These are phyloP conservation scores for Crematogaster levior DNA, from an alignment of 2,888 invertebrate genomes.

Conservation along the genomic window DNA sequence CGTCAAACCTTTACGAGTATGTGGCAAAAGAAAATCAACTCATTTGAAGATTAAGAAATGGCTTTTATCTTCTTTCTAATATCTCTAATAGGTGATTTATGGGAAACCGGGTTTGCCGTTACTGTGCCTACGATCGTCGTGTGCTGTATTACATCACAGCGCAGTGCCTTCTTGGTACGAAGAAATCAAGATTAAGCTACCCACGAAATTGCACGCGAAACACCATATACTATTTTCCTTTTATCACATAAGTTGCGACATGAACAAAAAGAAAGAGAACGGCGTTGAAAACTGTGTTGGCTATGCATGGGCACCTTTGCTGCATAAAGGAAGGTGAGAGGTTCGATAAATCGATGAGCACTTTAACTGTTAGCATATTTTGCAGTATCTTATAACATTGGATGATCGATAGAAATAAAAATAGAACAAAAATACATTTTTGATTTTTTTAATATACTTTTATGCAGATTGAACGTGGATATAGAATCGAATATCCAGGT, in stretches of 20 bases:
- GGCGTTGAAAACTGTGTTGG: conserved; percentile 95
- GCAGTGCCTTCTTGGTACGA: conserved; percentile 96
- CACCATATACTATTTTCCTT: conserved; percentile 98
- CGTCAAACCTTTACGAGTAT: conserved; percentile 91
- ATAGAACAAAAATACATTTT: conserved; percentile 17
- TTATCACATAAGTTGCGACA: conserved; percentile 97
- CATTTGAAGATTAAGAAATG: neutral
- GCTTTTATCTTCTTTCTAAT: conserved; percentile 8
- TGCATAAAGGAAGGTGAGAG: conserved; percentile 90
- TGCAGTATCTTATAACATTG: neutral
- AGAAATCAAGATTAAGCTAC: conserved; percentile 96
- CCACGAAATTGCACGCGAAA: conserved; percentile 92
- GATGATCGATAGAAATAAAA: neutral
- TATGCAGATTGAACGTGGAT: conserved; percentile 91
- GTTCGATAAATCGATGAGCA: neutral
- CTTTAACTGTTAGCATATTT: neutral
- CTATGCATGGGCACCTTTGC: conserved; percentile 96
- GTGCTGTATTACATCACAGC: conserved; percentile 95
- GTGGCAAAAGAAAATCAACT: conserved; percentile 61
- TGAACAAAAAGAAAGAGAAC: conserved; percentile 92
- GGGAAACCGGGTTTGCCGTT: conserved; percentile 89
- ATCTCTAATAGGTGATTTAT: conserved; percentile 89
- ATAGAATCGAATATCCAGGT: conserved; percentile 87
- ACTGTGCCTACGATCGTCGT: conserved; percentile 90
- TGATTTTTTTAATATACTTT: conserved; percentile 44